Evolutionary conservation across 2,797 vertebrate genomes (phyloP), one percentile per base, ranked within the genome.

Genomic region (Setipinna tenuifilis): DNA sequence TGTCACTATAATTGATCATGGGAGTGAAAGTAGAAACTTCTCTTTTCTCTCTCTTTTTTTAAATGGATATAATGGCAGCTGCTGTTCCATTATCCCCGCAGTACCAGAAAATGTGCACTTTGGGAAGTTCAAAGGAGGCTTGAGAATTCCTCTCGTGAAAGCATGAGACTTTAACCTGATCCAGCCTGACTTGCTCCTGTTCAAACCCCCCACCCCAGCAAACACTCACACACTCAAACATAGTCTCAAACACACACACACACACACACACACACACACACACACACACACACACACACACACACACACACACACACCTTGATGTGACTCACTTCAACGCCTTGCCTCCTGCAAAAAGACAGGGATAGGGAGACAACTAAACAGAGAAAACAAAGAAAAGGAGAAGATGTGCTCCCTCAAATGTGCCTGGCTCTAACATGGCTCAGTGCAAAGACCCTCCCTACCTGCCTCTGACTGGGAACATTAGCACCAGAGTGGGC

Each of bases 111-210:
- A 83, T 83, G 83, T 58, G 80, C 89, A 87, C 71, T 87, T 88
- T 82, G 83, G 25, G 81, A 90, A 88, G 88, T 90, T 92, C 87
- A 91, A 93, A 94, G 92, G 87, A 86, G 88, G 90, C 87, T 89
- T 91, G 88, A 91, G 89, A 92, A 93, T 93, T 92, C 93, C 91
- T 89, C 75, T 88, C 83, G 87, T 92, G 92, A 94, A 94, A 94
- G 89, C 86, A 83, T 28, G 85, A 85, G 90, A 92, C 91, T 93
- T 95, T 94, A 94, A 95, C 93, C 92, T 92, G 93, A 94, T 94
- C 93, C 91, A 90, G 89, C 90, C 90, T 89, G 87, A 88, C 88
- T 88, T 84, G 87, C 88, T 90, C 89, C 85, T 85, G 85, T 91
- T 90, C 90, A 89, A 93, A 92, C 92, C 91, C 91, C 88, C 83